Percentiles rank a stretch among this genome's conserved stretches.
These are phyloP conservation scores for Mormyrops attenuatus DNA, from an alignment of 2,797 vertebrate species.

Conservation along the genomic window DNA sequence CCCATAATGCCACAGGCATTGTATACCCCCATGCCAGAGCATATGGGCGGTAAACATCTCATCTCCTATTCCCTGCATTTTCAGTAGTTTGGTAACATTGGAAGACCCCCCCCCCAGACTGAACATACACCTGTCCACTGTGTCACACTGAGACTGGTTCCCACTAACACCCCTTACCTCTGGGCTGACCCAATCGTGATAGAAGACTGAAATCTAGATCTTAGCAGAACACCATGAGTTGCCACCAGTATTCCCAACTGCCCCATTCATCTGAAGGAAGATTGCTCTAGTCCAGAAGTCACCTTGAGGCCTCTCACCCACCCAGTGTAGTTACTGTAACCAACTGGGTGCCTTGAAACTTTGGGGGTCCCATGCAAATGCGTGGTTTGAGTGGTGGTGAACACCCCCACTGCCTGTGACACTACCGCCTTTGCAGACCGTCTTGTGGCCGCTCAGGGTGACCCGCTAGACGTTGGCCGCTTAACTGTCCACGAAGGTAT, in stretches of 20 bases:
- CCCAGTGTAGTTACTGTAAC: neutral
- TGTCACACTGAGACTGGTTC: neutral
- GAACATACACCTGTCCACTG: neutral
- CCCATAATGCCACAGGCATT: neutral
- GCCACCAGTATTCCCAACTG: too few relatives aligned
- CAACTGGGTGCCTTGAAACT: neutral
- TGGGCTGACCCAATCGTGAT: neutral
- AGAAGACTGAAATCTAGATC: neutral
- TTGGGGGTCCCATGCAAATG: neutral
- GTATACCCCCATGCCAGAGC: neutral
- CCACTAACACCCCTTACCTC: too few relatives aligned
- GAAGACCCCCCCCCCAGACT: neutral
- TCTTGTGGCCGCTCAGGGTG: neutral
- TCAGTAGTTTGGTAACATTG: neutral
- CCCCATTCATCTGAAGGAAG: neutral
- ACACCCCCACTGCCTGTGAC: neutral
- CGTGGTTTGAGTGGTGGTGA: neutral
- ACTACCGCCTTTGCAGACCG: neutral
- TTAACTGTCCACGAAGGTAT: neutral
- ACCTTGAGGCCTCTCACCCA: neutral
- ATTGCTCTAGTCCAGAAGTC: neutral
- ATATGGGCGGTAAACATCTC: neutral
- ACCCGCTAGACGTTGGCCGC: neutral
- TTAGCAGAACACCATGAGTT: neutral
- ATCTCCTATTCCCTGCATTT: neutral